A percentile compares a stretch with the other conserved stretches of the same genome.
phyloP scores from a whole-genome alignment of 2,113 vertebrate genomes.

The Archilochus colubris region DNA sequence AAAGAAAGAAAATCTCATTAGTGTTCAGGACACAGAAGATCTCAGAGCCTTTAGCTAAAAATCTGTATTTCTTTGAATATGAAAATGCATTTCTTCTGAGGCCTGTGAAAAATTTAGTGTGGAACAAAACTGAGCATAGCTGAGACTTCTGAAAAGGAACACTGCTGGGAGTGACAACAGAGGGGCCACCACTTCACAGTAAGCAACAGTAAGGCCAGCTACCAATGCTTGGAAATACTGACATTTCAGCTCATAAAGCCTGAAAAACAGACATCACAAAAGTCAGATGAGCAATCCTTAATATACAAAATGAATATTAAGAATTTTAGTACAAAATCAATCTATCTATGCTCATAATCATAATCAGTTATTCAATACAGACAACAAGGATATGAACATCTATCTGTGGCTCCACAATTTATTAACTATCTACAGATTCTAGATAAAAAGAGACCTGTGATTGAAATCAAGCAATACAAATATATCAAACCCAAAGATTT shows the following conservation, averaged over 20 bases:
- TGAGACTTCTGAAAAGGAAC: not conserved
- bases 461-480: not conserved
- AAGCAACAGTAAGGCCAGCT: not conserved
- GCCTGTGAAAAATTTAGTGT: not conserved
- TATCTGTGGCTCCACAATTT: not conserved
- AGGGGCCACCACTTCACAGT: not conserved
- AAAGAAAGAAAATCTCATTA: not conserved
- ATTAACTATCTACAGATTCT: not conserved
- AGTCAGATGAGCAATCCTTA: not conserved
- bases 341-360: not conserved
- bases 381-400: not conserved
- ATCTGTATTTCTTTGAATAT: not conserved
- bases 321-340: not conserved
- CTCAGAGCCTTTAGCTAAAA: not conserved
- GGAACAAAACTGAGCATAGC: not conserved
- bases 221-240: not conserved
- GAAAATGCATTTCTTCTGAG: not conserved
- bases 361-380: not conserved
- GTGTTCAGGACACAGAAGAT: not conserved
- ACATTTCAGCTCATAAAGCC: rapidly evolving
- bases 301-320: not conserved
- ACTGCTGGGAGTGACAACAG: not conserved
- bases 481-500: not conserved
- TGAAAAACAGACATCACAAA: not conserved
- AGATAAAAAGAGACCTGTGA: not conserved